These are phyloP conservation scores for Pungitius pungitius DNA, from an alignment of 2,113 vertebrate genomes.

Conservation along the genomic window DNA sequence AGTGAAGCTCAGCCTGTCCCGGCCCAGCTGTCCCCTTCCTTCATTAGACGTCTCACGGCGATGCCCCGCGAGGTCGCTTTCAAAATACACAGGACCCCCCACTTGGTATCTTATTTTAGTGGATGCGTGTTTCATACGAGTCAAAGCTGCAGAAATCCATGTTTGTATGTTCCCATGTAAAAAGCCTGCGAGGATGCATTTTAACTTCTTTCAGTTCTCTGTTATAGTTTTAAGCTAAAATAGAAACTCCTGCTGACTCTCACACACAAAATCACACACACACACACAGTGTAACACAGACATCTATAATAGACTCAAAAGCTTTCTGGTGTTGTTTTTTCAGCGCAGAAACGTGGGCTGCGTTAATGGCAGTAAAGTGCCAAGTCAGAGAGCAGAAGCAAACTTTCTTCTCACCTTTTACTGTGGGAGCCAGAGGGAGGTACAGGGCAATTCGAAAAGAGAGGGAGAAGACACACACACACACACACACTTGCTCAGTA, in stretches of 20 bases:
- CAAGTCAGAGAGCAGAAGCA: slow-evolving; percentile 57
- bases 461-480: slow-evolving; percentile 18
- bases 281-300: neutral
- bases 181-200: neutral
- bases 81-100: slow-evolving; percentile 24
- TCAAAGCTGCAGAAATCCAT: neutral
- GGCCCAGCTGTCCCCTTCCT: slow-evolving; percentile 73
- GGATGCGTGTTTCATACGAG: neutral
- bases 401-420: slow-evolving; percentile 59
- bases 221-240: slow-evolving; percentile 9
- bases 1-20: slow-evolving; percentile 26
- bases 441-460: slow-evolving; percentile 53
- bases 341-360: slow-evolving; percentile 34
- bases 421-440: slow-evolving; percentile 47
- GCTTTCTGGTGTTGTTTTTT: slow-evolving; percentile 69
- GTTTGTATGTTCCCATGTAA: neutral
- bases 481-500: slow-evolving; percentile 51
- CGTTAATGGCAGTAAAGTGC: slow-evolving; percentile 71
- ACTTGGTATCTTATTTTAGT: neutral
- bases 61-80: slow-evolving; percentile 48
- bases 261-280: slow-evolving; percentile 10
- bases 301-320: slow-evolving; percentile 45
- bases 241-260: slow-evolving; percentile 47
- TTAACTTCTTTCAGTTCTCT: neutral
- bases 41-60: slow-evolving; percentile 51